A percentile compares a stretch with the other conserved stretches of the same genome.
phyloP scores from a whole-genome alignment of 2,888 invertebrate species.

The Pyralis farinalis region DNA sequence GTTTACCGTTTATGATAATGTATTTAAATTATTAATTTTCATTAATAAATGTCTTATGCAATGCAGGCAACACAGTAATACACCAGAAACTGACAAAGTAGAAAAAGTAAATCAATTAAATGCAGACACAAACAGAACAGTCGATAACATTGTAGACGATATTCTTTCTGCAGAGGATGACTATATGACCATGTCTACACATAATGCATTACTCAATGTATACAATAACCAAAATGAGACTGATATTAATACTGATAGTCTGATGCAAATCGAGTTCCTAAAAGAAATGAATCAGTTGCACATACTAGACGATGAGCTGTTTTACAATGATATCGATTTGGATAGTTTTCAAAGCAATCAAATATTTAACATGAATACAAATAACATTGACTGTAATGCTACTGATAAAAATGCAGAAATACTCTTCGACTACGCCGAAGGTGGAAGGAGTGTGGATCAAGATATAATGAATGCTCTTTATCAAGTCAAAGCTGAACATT shows the following conservation, averaged over 20 bases:
- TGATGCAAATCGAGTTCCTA: constrained; percentile 65
- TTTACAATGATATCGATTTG: constrained; percentile 68
- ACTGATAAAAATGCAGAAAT: constrained; percentile 49
- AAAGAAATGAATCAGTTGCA: constrained; percentile 71
- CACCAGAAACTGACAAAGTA: constrained; percentile 31
- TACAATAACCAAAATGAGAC: constrained; percentile 35
- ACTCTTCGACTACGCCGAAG: constrained; percentile 54
- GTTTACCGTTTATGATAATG: no score
- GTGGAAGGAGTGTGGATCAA: constrained; percentile 52
- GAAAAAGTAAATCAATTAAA: constrained; percentile 26
- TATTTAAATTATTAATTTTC: no score
- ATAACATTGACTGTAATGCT: constrained; percentile 45
- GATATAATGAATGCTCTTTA: constrained; percentile 63
- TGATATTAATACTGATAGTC: constrained; percentile 42
- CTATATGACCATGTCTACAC: constrained; percentile 56
- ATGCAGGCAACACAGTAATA: constrained; percentile 43
- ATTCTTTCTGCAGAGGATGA: constrained; percentile 70
- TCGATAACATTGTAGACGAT: constrained; percentile 69
- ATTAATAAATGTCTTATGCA: no score
- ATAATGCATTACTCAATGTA: constrained; percentile 45
- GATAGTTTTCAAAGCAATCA: constrained; percentile 61
- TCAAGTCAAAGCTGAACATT: constrained; percentile 46
- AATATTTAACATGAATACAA: constrained; percentile 48
- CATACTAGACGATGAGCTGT: constrained; percentile 61
- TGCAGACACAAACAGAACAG: constrained; percentile 42